These are phyloP conservation scores for Pangasianodon hypophthalmus DNA, from an alignment of 2,113 vertebrate species.

Conservation along the genomic window DNA sequence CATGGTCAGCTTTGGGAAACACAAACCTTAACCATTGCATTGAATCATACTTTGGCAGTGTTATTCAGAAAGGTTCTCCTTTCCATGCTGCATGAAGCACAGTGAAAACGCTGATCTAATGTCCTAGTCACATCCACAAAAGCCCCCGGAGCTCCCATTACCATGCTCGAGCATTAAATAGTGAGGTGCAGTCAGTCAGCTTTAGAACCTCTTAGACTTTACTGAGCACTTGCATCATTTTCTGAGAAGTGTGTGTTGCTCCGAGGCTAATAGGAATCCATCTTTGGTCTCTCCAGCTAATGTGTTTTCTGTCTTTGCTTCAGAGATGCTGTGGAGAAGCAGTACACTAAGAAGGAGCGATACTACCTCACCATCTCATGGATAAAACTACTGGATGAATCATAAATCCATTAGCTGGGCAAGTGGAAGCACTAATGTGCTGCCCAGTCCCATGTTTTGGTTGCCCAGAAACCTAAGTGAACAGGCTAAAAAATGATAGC, in stretches of 20 bases:
- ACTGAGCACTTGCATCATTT: conserved; percentile 4
- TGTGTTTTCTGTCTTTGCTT: not conserved
- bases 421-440: not conserved
- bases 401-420: not conserved
- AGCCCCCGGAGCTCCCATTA: conserved; percentile 37
- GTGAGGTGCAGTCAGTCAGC: conserved; percentile 30
- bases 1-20: not conserved
- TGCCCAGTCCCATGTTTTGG: too few species aligned
- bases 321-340: conserved; percentile 5
- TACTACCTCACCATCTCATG: not conserved
- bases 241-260: conserved; percentile 21
- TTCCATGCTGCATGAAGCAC: not conserved
- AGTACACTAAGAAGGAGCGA: not conserved
- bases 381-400: not conserved
- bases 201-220: conserved; percentile 29
- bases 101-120: conserved; percentile 4
- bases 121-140: not conserved
- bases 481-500: not conserved
- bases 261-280: conserved; percentile 30
- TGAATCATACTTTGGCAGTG: not conserved
- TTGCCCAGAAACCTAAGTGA: not conserved
- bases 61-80: not conserved
- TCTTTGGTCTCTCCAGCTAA: not conserved
- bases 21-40: not conserved
- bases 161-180: conserved; percentile 28